Evolutionary conservation across 2,888 invertebrate genomes (phyloP).

Genomic region (Mactromeris polynyma): DNA sequence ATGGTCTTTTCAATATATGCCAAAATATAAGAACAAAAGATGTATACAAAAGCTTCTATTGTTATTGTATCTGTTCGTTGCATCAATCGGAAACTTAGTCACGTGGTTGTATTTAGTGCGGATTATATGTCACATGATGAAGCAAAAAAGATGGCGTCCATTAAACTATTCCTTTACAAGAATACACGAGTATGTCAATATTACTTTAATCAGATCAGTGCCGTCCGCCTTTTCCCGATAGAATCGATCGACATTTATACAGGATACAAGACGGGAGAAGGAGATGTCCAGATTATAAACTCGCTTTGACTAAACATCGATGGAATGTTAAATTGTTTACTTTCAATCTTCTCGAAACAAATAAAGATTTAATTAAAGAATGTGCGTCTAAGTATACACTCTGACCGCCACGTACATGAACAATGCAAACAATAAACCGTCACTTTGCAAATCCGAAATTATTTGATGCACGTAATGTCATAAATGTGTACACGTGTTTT

Average conservation of each 20-base stretch:
- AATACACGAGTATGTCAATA: conserved; percentile 37
- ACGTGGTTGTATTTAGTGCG: conserved; percentile 31
- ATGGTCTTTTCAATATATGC: conserved; percentile 27
- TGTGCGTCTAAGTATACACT: neutral
- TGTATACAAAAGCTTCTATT: neutral
- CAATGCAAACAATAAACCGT: neutral
- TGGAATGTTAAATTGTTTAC: conserved; percentile 1
- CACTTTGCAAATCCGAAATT: neutral
- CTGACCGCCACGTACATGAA: neutral
- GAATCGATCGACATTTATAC: conserved; percentile 38
- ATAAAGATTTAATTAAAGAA: neutral
- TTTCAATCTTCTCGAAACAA: neutral
- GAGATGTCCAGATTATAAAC: neutral
- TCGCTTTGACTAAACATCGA: neutral
- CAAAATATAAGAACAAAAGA: conserved; percentile 38
- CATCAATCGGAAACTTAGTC: conserved; percentile 30
- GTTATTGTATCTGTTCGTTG: conserved; percentile 38
- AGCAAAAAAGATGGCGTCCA: conserved; percentile 36
- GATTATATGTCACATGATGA: conserved; percentile 36
- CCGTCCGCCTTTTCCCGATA: conserved; percentile 8
- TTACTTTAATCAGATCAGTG: conserved; percentile 20
- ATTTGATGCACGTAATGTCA: too few relatives aligned
- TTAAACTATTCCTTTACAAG: conserved; percentile 26
- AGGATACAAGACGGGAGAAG: conserved; percentile 8
- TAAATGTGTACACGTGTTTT: too few relatives aligned